Percentiles rank a stretch among this genome's conserved stretches.
These are phyloP conservation scores for Mystacornis crossleyi DNA, from an alignment of 2,113 vertebrate genomes.

Conservation along the genomic window DNA sequence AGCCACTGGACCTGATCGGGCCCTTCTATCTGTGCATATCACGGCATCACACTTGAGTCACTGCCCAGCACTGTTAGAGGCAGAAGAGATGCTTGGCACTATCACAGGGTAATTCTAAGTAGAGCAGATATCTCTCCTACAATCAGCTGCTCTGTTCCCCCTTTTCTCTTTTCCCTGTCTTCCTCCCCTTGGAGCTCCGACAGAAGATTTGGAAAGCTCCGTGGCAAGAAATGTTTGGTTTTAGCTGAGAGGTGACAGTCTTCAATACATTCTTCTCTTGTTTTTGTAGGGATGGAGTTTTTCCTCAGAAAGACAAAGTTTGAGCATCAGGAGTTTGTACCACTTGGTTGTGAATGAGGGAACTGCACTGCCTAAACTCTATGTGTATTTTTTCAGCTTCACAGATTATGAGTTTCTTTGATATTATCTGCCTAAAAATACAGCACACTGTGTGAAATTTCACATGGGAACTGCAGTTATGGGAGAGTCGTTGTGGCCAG, in stretches of 20 bases:
- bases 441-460: fast-evolving
- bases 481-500: fast-evolving
- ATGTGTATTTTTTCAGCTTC: not conserved
- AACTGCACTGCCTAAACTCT: not conserved
- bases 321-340: not conserved
- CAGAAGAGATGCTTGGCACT: not conserved
- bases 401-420: not conserved
- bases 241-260: not conserved
- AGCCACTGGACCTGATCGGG: not conserved
- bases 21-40: not conserved
- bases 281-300: fast-evolving
- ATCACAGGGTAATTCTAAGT: not conserved
- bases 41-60: not conserved
- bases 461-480: not conserved
- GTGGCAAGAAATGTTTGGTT: not conserved
- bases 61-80: not conserved
- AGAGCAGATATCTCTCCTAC: not conserved
- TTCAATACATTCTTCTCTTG: not conserved
- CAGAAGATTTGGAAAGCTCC: not conserved
- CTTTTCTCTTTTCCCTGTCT: not conserved
- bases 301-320: not conserved
- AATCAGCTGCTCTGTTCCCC: not conserved
- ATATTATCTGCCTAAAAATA: not conserved
- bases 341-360: not conserved
- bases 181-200: not conserved